Base-by-base conservation (phyloP, 37 sponge, comb jelly and placozoan genomes). In the Mnemiopsis leidyi region DNA sequence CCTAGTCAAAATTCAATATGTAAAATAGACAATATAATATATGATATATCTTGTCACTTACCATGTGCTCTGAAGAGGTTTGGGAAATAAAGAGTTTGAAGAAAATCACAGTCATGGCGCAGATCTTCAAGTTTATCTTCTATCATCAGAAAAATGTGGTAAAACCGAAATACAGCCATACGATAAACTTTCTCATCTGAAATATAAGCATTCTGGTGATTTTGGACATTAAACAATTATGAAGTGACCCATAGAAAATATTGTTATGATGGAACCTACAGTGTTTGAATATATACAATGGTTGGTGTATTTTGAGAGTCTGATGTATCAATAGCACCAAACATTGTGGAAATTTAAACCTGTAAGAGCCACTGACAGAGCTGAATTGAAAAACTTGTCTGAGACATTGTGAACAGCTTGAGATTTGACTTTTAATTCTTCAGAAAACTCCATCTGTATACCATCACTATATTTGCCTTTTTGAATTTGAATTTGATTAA, bases 141-240 rank as follows among this genome's bases (percentile, higher is more conserved):
- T 1, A 85, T 85, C 48, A 85, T 28, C 3, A n/a, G 23, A 39
- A 39, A 85, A 3, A 85, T 61, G 21, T 85, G 40, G 28, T n/a
- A 85, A 85, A 85, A 85, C 5, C 90, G 90, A 26, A 24, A 85
- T 1, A 85, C 90, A n/a, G 90, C 90, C 90, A 85, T 85, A 28
- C 90, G 13, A 29, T 85, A 85, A 0, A 85, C 90, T 36, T 36
- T 39, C 18, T 25, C 48, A 39, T 85, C 90, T 85, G 90, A 34
- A 82, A 82, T 2, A 23, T n/a, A n/a, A n/a, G n/a, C n/a, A n/a
- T n/a, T 67, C 68, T 13, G 68, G 68, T 21, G 68, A 67, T 21
- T 13, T 67, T 13, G 20, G 68, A 67, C 18, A 67, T 13, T 67
- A 20, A 67, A 20, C 13, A 67, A n/a, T n/a, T n/a, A n/a, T n/a